Evolutionary conservation across 2,888 invertebrate species (phyloP).

Genomic region (Stenoptilia bipunctidactyla): DNA sequence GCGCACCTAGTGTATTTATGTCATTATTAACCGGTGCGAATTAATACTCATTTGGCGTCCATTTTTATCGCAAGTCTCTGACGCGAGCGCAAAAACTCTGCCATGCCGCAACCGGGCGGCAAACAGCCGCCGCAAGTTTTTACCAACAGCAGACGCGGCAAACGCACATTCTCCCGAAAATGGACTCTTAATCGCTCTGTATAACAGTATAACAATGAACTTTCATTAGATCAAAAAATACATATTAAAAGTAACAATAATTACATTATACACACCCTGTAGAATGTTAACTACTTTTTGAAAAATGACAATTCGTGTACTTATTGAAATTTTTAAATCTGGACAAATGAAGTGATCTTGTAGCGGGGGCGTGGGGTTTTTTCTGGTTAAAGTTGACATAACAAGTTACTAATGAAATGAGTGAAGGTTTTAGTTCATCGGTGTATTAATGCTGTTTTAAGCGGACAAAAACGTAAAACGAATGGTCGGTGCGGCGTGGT

Average conservation of each 20-base stretch:
- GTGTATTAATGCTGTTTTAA: slow-evolving; percentile 49
- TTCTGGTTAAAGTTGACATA: not conserved
- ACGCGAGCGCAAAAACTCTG: slow-evolving; percentile 36
- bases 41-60: slow-evolving; percentile 67
- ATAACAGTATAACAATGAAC: too few relatives aligned
- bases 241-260: too few relatives aligned
- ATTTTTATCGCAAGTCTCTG: slow-evolving; percentile 53
- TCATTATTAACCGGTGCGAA: slow-evolving; percentile 69
- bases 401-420: slow-evolving; percentile 25
- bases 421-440: slow-evolving; percentile 44
- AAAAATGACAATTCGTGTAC: slow-evolving; percentile 20
- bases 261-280: slow-evolving; percentile 16
- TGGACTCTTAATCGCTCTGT: slow-evolving; percentile 18
- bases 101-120: slow-evolving; percentile 28
- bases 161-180: slow-evolving; percentile 33
- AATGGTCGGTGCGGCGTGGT: slow-evolving; percentile 33
- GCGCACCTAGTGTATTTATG: slow-evolving; percentile 62
- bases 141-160: slow-evolving; percentile 23
- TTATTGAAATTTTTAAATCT: slow-evolving; percentile 22
- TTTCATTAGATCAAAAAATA: too few relatives aligned
- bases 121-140: slow-evolving; percentile 25
- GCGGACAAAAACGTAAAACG: slow-evolving; percentile 52
- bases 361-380: slow-evolving; percentile 7
- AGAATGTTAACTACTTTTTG: slow-evolving; percentile 20
- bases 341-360: slow-evolving; percentile 20